Conservation (phyloP, 1,140 invertebrate species). For the Wiebesia pumilae region DNA sequence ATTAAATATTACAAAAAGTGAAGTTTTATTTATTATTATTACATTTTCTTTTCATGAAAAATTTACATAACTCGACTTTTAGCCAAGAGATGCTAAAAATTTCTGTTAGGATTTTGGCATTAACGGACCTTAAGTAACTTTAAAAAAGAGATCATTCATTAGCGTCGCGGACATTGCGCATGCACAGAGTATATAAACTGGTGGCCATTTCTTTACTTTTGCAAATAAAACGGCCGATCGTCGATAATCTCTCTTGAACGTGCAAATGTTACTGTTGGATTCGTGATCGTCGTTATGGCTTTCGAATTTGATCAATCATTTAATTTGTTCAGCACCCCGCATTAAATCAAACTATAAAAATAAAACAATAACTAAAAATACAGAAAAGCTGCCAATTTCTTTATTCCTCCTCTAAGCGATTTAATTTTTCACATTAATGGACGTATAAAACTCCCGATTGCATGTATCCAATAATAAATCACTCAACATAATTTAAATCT, state of each 20-base stretch:
- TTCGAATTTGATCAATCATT: slow-evolving; percentile 51
- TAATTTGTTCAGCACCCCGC: slow-evolving; percentile 52
- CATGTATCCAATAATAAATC: slow-evolving; percentile 62
- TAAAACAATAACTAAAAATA: slow-evolving; percentile 69
- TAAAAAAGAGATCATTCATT: slow-evolving; percentile 56
- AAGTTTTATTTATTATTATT: slow-evolving; percentile 50
- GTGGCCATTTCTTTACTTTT: slow-evolving; percentile 13
- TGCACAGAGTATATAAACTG: slow-evolving; percentile 47
- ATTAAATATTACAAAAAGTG: slow-evolving; percentile 55
- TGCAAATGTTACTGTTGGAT: slow-evolving; percentile 45
- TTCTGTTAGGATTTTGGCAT: slow-evolving; percentile 50
- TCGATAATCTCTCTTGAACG: slow-evolving; percentile 36
- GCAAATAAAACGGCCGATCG: slow-evolving; percentile 27
- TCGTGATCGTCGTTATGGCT: slow-evolving; percentile 46
- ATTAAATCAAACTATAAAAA: slow-evolving; percentile 56
- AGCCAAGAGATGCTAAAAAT: slow-evolving; percentile 55
- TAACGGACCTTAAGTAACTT: slow-evolving; percentile 55
- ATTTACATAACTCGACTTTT: slow-evolving; percentile 55
- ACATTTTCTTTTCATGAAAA: slow-evolving; percentile 56
- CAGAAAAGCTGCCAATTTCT: slow-evolving; percentile 72
- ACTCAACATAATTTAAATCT: slow-evolving; percentile 67
- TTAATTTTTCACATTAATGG: slow-evolving; percentile 55
- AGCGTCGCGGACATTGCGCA: slow-evolving; percentile 47
- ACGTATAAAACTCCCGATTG: slow-evolving; percentile 58
- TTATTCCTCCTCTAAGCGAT: slow-evolving; percentile 55